Conservation (phyloP, 2,797 vertebrate genomes). For the Acestrorhynchus altus region DNA sequence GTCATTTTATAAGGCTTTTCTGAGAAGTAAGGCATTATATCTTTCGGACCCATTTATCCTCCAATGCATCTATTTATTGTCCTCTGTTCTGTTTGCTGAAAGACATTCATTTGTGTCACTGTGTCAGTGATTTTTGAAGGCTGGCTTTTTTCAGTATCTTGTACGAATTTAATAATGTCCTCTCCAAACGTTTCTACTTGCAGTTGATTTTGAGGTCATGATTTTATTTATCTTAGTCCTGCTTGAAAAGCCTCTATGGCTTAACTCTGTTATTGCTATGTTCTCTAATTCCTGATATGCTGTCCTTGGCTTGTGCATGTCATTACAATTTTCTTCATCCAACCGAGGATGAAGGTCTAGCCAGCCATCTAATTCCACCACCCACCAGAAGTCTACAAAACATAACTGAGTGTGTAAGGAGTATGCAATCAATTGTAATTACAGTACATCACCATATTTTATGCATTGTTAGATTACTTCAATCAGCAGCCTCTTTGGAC, state of each 20-base stretch:
- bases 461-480: background rate
- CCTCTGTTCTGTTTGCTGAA: constrained; percentile 1
- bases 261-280: background rate
- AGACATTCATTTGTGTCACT: background rate
- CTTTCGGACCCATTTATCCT: background rate
- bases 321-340: background rate
- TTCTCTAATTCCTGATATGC: background rate
- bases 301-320: background rate
- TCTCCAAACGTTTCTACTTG: background rate
- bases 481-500: background rate
- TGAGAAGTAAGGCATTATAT: too few relatives aligned
- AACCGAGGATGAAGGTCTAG: background rate
- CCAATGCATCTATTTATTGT: background rate
- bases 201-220: background rate
- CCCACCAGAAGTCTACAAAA: background rate
- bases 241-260: too few relatives aligned
- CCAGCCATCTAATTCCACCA: background rate
- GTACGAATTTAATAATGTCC: background rate
- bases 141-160: background rate
- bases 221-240: too few relatives aligned
- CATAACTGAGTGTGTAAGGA: background rate
- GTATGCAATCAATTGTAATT: background rate
- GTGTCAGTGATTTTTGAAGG: background rate
- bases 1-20: too few relatives aligned
- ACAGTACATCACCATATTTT: too few relatives aligned